A percentile compares a stretch with the other conserved stretches of the same genome.
phyloP scores from a whole-genome alignment of 2,797 vertebrate genomes.

The Eospalax fontanierii region DNA sequence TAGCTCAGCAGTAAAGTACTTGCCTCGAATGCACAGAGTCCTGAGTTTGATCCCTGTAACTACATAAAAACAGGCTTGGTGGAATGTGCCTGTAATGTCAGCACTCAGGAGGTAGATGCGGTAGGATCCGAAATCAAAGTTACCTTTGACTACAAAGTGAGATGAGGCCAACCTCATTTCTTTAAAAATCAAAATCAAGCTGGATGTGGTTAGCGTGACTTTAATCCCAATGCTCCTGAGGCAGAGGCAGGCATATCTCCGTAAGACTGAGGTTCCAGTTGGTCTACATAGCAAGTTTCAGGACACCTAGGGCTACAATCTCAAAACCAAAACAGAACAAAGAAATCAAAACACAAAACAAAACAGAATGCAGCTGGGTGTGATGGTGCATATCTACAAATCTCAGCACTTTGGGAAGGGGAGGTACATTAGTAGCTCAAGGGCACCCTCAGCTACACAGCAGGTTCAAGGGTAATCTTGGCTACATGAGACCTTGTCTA shows the following conservation, averaged over 20 bases:
- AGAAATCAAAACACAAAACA: too few relatives aligned
- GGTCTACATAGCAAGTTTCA: neutral
- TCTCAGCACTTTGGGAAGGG: too few relatives aligned
- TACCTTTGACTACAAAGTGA: neutral
- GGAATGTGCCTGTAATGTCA: neutral
- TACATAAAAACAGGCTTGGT: neutral
- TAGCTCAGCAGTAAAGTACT: neutral
- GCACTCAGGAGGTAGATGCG: neutral
- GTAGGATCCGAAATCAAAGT: neutral
- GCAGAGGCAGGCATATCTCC: neutral
- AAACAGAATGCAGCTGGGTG: too few relatives aligned
- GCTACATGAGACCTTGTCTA: neutral
- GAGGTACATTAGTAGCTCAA: too few relatives aligned
- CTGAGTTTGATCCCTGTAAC: neutral
- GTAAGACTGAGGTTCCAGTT: neutral
- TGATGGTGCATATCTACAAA: too few relatives aligned
- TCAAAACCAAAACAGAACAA: neutral
- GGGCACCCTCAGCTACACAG: too few relatives aligned
- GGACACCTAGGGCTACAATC: neutral
- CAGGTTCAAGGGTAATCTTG: too few relatives aligned
- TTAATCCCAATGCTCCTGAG: neutral
- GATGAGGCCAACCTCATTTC: neutral
- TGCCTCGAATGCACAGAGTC: neutral
- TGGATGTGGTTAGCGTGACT: neutral
- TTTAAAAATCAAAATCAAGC: neutral